phyloP scores from a whole-genome alignment of 92 coral and sea anemone species.

The Montipora capitata region DNA sequence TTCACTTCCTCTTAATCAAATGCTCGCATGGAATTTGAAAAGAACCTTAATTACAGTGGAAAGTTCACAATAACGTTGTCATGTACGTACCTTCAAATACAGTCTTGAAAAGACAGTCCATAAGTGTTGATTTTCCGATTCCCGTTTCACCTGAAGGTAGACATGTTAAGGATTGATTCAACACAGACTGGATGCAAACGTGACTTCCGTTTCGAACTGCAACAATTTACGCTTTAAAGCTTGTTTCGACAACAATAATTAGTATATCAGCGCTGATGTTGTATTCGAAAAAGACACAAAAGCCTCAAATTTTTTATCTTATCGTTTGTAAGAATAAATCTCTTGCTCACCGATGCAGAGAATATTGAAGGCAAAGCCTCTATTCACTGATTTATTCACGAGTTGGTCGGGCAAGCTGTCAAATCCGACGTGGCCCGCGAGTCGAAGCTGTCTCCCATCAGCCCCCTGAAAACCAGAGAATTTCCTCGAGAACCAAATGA shows the following conservation, averaged over 20 bases:
- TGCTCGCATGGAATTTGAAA: constrained; percentile 42
- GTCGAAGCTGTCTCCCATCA: constrained; percentile 94
- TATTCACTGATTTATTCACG: constrained; percentile 95
- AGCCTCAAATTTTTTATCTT: no score
- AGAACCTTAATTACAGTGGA: background rate
- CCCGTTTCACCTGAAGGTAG: constrained; percentile 93
- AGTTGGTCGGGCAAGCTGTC: constrained; percentile 99
- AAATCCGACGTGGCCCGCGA: constrained; percentile 98
- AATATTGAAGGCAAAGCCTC: constrained; percentile 97
- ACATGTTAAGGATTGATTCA: no score
- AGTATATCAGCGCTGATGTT: no score
- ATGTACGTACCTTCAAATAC: constrained; percentile 83
- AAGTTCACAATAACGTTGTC: no score
- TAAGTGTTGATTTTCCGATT: constrained; percentile 95
- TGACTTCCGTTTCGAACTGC: no score
- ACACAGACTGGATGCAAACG: no score
- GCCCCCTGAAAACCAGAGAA: constrained; percentile 80
- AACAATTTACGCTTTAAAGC: no score
- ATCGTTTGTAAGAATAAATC: no score
- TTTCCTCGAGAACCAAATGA: constrained; percentile 1
- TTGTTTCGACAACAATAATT: no score
- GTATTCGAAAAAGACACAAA: no score
- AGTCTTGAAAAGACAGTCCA: constrained; percentile 97
- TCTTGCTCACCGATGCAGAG: constrained; percentile 93
- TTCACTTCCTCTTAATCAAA: constrained; percentile 21